Percentiles rank a stretch among this genome's conserved stretches.
These are phyloP conservation scores for Echinarachnius parma DNA, from an alignment of 53 echinoderm and acorn worm species.

Conservation along the genomic window DNA sequence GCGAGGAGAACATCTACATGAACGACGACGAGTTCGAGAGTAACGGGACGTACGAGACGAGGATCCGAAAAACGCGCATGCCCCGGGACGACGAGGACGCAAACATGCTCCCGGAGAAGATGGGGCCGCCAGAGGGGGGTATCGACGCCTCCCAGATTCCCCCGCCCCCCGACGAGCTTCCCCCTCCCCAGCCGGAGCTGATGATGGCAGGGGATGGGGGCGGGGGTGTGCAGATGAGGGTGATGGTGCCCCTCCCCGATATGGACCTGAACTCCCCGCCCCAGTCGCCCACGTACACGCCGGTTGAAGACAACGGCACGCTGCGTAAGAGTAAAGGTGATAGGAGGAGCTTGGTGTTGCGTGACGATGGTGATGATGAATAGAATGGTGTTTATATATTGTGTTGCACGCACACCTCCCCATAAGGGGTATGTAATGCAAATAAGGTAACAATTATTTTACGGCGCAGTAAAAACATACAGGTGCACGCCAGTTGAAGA, in stretches of 20 bases:
- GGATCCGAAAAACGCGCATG: conserved; percentile 39
- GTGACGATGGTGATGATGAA: conserved; percentile 35
- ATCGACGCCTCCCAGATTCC: conserved; percentile 56
- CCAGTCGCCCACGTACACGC: conserved; percentile 42
- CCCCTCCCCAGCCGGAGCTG: conserved; percentile 43
- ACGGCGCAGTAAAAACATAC: no score
- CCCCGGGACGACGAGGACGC: conserved; percentile 13
- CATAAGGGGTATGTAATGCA: no score
- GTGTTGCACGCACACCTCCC: no score
- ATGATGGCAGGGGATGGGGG: not conserved
- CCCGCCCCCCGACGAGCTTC: conserved; percentile 48
- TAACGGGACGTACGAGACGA: conserved; percentile 5
- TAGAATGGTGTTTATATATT: no score
- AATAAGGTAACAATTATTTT: no score
- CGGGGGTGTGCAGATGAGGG: not conserved
- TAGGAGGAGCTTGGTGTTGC: conserved; percentile 60
- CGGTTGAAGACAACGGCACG: conserved; percentile 66
- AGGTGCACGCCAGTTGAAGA: conserved; percentile 56
- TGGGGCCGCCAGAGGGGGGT: conserved; percentile 61
- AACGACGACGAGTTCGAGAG: conserved; percentile 30
- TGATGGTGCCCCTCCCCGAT: conserved; percentile 21
- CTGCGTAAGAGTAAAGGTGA: no score
- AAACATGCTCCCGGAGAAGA: conserved; percentile 65
- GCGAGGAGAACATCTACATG: conserved; percentile 48
- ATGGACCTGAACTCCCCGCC: conserved; percentile 24